These are phyloP conservation scores for Corvus hawaiiensis DNA, from an alignment of 2,113 vertebrate genomes.

Conservation along the genomic window DNA sequence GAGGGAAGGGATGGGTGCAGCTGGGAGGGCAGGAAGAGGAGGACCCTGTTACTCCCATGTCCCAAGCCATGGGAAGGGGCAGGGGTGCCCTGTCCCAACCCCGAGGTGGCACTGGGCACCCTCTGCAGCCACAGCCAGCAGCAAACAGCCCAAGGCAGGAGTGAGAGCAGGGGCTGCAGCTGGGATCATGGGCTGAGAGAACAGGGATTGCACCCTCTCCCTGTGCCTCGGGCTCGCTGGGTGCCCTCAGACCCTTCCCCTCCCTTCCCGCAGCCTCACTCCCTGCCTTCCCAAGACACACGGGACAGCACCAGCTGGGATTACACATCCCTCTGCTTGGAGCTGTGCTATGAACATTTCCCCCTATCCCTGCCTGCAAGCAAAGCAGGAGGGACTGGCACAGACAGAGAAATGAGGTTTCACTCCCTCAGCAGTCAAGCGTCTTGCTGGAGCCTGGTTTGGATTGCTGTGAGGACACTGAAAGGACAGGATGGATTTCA, in stretches of 20 bases:
- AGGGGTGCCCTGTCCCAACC: neutral
- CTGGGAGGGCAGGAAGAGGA: neutral
- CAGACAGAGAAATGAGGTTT: neutral
- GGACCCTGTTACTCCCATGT: neutral
- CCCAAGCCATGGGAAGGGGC: neutral
- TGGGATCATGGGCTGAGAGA: accelerated
- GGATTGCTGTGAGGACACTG: neutral
- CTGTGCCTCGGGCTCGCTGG: neutral
- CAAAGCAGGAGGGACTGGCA: neutral
- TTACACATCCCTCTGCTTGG: neutral
- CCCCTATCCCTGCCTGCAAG: neutral
- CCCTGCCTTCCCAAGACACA: neutral
- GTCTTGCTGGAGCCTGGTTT: neutral
- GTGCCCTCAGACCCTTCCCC: neutral
- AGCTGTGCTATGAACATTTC: neutral
- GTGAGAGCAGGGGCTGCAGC: accelerated
- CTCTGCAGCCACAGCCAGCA: neutral
- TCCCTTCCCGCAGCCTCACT: neutral
- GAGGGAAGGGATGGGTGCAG: neutral
- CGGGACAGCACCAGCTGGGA: neutral
- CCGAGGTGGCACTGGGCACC: neutral
- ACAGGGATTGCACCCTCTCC: accelerated
- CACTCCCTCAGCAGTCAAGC: neutral
- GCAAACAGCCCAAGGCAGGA: neutral
- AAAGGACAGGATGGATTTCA: neutral